Percentiles rank a stretch among this genome's conserved stretches.
Conservation (phyloP, 2,797 vertebrate genomes). For the Cetoscarus ocellatus region DNA sequence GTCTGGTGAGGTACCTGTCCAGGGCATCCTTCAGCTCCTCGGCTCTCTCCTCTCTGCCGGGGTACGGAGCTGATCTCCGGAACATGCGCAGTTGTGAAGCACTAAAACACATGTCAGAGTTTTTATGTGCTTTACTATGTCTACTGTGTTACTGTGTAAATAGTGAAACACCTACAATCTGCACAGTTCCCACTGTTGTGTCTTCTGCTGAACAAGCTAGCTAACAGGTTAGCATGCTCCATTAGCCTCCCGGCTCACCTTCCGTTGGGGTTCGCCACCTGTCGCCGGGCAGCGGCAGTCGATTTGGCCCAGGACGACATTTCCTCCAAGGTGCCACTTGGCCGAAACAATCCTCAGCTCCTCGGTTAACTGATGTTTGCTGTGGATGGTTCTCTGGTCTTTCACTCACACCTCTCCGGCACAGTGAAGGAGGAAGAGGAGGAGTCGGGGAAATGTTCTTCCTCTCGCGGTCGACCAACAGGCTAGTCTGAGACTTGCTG, state of each 20-base stretch:
- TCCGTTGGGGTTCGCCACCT: slow-evolving; percentile 74
- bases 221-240: slow-evolving; percentile 35
- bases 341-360: background rate
- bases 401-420: background rate
- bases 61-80: slow-evolving; percentile 79
- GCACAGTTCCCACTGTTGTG: background rate
- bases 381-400: too few relatives aligned
- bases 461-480: background rate
- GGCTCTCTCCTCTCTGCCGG: slow-evolving; percentile 77
- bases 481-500: background rate
- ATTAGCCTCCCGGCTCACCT: slow-evolving; percentile 71
- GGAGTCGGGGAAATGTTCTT: slow-evolving; percentile 26
- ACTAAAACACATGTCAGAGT: slow-evolving; percentile 36
- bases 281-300: slow-evolving; percentile 63
- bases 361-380: too few relatives aligned
- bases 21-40: slow-evolving; percentile 77
- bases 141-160: fast-evolving
- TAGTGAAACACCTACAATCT: fast-evolving
- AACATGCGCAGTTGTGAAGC: slow-evolving; percentile 79
- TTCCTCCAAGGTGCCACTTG: background rate
- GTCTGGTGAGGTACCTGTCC: slow-evolving; percentile 69
- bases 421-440: background rate
- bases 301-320: slow-evolving; percentile 84
- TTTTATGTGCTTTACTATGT: background rate
- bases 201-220: background rate